A percentile compares a stretch with the other conserved stretches of the same genome.
These are phyloP conservation scores for Phorcus lineatus DNA, from an alignment of 2,888 invertebrate genomes.

Conservation along the genomic window DNA sequence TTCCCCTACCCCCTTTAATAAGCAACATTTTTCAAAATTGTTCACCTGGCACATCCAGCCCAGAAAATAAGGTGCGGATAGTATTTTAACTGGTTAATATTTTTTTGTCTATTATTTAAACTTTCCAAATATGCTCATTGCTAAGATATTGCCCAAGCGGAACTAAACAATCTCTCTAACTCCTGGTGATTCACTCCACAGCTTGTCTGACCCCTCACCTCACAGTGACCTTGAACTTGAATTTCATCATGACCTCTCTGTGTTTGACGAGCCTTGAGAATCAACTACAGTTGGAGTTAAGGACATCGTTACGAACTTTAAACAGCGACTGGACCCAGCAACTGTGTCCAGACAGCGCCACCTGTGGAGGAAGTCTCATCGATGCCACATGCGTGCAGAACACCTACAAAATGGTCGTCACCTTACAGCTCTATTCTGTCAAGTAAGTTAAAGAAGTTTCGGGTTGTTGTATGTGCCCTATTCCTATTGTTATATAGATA, in stretches of 20 bases:
- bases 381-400: neutral
- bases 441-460: neutral
- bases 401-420: neutral
- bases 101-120: too few species aligned
- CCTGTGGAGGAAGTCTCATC: neutral
- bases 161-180: too few species aligned
- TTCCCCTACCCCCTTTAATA: too few species aligned
- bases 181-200: slow-evolving; percentile 18
- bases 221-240: slow-evolving; percentile 27
- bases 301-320: neutral
- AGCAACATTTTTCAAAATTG: too few species aligned
- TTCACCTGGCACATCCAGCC: too few species aligned
- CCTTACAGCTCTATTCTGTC: neutral
- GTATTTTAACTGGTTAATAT: too few species aligned
- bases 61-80: too few species aligned
- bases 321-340: neutral
- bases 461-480: neutral
- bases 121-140: too few species aligned
- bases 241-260: slow-evolving; percentile 24
- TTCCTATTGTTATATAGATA: too few species aligned
- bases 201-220: slow-evolving; percentile 23
- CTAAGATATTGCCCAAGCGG: too few species aligned
- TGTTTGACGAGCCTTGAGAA: neutral
- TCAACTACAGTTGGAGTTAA: neutral
- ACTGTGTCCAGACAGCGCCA: neutral